Base-by-base conservation (phyloP, 2,113 vertebrate genomes). In the Dendrocopos noguchii region DNA sequence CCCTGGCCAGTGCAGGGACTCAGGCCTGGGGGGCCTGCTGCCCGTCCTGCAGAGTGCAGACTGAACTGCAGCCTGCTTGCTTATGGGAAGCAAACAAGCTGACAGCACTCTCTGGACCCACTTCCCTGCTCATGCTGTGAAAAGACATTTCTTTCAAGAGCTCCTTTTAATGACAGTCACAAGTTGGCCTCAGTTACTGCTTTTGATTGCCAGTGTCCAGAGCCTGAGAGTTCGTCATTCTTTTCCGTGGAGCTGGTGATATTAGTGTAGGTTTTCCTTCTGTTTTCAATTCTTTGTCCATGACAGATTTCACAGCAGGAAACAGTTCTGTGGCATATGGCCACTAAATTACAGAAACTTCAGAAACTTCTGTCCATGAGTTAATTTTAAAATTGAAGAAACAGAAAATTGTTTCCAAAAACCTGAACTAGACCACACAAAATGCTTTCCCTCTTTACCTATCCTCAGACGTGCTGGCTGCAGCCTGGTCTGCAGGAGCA, bases 281-380 rank as follows among this genome's bases (percentile, higher is more conserved):
- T 96, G 94, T 87, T 96, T 96, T 94, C 78, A 86, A 90, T 94
- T 95, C 92, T 95, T 95, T 94, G 97, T 97, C 96, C 92, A 2
- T 97, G 96, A 97, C 97, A 97, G 97, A 96, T 97, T 97, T 97
- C 97, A 96, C 97, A 97, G 97, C 95, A 96, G 96, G 97, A 96
- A 97, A 83, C 92, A 82, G 87, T 96, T 96, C 87, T 91, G 88
- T 97, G 96, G 95, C 97, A 97, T 97, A 97, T 97, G 96, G 97
- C 93, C 95, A 96, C 92, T 95, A 96, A 97, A 97, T 96, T 94
- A 96, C 88, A 96, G 90, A 95, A 97, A 97, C 96, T 97, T 97
- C 91, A 90, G 94, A 96, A 96, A 97, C 95, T 97, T 97, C 97
- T 97, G 97, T 96, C 97, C 84, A 78, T 80, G 91, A 97, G 95